Conservation (phyloP, 2,888 invertebrate species). For the Chrysomela aeneicollis region DNA sequence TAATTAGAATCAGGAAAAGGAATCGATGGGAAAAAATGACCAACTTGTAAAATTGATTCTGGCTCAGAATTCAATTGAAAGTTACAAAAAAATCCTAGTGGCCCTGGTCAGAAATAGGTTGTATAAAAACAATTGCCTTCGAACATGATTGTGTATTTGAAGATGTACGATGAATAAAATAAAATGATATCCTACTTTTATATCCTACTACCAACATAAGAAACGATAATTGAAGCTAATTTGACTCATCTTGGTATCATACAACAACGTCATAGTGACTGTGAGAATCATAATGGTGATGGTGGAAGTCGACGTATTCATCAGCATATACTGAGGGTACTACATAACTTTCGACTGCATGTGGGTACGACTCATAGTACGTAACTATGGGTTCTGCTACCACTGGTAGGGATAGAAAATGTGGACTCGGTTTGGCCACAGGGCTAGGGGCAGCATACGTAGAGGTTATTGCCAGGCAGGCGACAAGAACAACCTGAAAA, state of each 20-base stretch:
- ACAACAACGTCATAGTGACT: neutral
- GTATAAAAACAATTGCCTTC: too few species aligned
- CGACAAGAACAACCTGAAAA: neutral
- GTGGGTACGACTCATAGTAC: neutral
- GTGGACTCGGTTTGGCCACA: neutral
- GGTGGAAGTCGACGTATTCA: neutral
- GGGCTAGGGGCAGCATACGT: neutral
- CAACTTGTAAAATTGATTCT: too few species aligned
- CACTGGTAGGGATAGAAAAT: neutral
- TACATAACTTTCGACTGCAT: neutral
- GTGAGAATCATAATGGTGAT: constrained; percentile 1
- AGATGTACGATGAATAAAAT: too few species aligned
- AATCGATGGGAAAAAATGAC: too few species aligned
- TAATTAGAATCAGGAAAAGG: too few species aligned
- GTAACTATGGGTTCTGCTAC: neutral
- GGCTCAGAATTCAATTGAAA: too few species aligned
- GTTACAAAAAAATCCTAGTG: too few species aligned
- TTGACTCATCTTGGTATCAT: neutral
- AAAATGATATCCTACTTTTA: too few species aligned
- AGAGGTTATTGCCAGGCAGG: neutral
- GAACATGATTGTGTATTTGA: too few species aligned
- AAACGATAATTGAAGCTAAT: too few species aligned
- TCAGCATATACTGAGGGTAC: neutral
- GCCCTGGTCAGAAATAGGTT: too few species aligned
- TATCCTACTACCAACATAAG: too few species aligned